A percentile compares a stretch with the other conserved stretches of the same genome.
Conservation (phyloP, 2,888 invertebrate genomes). For the Cantharis rufa region DNA sequence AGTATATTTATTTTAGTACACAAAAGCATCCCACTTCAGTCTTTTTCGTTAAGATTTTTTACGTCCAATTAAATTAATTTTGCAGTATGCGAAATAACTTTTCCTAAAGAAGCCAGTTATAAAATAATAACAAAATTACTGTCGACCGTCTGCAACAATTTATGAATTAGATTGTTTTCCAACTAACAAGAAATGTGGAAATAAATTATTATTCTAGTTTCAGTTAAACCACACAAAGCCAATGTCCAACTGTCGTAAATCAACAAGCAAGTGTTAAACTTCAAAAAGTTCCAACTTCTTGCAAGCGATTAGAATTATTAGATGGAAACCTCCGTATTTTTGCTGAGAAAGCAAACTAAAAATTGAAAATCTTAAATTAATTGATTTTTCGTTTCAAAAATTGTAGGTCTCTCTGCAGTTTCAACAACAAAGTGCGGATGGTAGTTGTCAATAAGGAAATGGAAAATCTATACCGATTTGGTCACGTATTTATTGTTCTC, state of each 20-base stretch:
- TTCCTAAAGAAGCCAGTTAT: not conserved
- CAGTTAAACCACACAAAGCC: slow-evolving; percentile 12
- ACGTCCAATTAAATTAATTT: not conserved
- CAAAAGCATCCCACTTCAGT: not conserved
- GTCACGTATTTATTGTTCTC: too few species aligned
- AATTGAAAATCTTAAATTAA: not conserved
- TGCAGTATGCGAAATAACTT: not conserved
- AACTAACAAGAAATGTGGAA: not conserved
- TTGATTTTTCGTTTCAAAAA: not conserved
- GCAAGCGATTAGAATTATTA: not conserved
- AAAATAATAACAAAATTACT: not conserved
- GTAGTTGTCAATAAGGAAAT: too few species aligned
- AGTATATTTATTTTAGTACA: slow-evolving; percentile 15
- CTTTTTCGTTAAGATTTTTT: not conserved
- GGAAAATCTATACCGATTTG: too few species aligned
- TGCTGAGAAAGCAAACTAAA: not conserved
- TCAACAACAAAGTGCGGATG: too few species aligned
- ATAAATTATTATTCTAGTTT: slow-evolving; percentile 13
- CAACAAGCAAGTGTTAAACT: not conserved
- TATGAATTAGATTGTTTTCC: not conserved
- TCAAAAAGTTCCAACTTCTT: slow-evolving; percentile 5
- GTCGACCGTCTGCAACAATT: not conserved
- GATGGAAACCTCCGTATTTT: not conserved
- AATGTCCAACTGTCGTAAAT: slow-evolving; percentile 13
- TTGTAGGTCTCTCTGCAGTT: too few species aligned